Percentiles rank a stretch among this genome's conserved stretches.
phyloP scores from a whole-genome alignment of 2,113 vertebrate species.

The Ptilorrhoa leucosticta region DNA sequence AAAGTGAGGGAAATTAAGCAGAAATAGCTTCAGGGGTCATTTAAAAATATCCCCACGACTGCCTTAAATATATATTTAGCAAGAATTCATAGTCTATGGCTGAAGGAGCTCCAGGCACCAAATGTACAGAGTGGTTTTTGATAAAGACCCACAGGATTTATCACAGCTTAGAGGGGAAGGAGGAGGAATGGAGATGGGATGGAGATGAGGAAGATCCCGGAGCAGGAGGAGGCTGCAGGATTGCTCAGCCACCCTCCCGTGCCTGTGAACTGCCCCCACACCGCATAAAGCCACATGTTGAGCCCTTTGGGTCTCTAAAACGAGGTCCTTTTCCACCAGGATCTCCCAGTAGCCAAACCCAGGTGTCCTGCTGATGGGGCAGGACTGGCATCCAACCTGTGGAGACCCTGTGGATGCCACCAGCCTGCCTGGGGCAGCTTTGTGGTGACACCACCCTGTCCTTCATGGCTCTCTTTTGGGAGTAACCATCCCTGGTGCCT shows the following conservation, averaged over 20 bases:
- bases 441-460: fast-evolving
- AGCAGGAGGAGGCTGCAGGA: neutral
- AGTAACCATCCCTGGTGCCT: neutral
- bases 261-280: fast-evolving
- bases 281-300: fast-evolving
- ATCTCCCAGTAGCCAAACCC: neutral
- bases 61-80: conserved; percentile 43
- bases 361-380: neutral
- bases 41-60: conserved; percentile 58
- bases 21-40: conserved; percentile 65
- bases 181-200: neutral
- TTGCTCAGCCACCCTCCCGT: fast-evolving
- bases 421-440: neutral
- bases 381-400: neutral
- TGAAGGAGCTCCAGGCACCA: conserved; percentile 40
- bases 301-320: neutral
- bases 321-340: neutral
- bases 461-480: fast-evolving
- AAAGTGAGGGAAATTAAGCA: conserved; percentile 52
- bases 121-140: neutral
- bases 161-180: neutral
- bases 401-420: fast-evolving
- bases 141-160: neutral
- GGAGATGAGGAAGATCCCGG: neutral
- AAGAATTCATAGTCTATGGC: conserved; percentile 20